phyloP scores from a whole-genome alignment of 1,140 invertebrate genomes.

The Dreissena rostriformis region DNA sequence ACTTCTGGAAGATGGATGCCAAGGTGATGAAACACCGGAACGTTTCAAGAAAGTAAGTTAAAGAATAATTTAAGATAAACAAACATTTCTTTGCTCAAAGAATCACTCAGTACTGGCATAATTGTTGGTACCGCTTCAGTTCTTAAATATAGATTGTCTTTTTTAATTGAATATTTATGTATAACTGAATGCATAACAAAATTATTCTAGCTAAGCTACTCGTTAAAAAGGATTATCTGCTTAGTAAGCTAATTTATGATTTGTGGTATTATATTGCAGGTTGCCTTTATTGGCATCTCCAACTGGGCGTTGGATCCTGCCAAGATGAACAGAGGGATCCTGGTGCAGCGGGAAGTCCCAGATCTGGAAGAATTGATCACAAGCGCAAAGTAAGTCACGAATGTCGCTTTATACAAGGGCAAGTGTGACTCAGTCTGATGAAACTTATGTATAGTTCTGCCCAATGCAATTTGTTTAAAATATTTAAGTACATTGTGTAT shows the following conservation, averaged over 20 bases:
- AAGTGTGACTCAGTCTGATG: too few relatives aligned
- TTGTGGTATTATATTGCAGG: slow-evolving; percentile 18
- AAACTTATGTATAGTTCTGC: too few relatives aligned
- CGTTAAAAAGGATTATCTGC: background rate
- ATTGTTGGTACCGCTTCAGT: background rate
- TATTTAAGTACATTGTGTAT: background rate
- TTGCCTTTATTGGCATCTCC: slow-evolving; percentile 71
- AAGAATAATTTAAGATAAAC: background rate
- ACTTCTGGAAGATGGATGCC: slow-evolving; percentile 61
- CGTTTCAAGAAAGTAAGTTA: slow-evolving; percentile 48
- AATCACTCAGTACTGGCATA: background rate
- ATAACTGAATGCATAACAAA: background rate
- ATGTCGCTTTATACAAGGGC: background rate
- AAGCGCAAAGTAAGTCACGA: slow-evolving; percentile 51
- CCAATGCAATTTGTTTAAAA: background rate
- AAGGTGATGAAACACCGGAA: slow-evolving; percentile 57
- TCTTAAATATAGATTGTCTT: background rate
- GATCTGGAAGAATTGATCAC: slow-evolving; percentile 62
- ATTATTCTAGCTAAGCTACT: background rate
- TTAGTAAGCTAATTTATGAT: background rate
- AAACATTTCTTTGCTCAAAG: background rate
- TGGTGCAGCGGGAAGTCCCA: slow-evolving; percentile 62
- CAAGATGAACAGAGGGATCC: slow-evolving; percentile 71
- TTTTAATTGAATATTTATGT: background rate
- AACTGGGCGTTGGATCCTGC: slow-evolving; percentile 73